Evolutionary conservation across 1,140 invertebrate genomes (phyloP).

Genomic region (Bombus breviceps): DNA sequence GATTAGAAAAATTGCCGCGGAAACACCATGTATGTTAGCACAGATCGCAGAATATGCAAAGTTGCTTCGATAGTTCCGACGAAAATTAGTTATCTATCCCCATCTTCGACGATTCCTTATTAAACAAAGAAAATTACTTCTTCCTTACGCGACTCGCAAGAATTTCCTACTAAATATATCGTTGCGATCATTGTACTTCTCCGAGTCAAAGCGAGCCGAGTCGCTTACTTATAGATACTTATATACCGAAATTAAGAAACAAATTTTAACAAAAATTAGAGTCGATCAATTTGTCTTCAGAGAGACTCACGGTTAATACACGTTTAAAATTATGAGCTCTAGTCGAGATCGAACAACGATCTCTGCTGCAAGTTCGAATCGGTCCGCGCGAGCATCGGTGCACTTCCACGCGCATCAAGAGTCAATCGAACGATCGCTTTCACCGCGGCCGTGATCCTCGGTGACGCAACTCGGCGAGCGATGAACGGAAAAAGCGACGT

Average conservation of each 20-base stretch:
- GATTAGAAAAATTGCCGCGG: background rate
- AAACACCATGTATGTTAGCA: background rate
- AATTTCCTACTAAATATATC: background rate
- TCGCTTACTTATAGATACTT: too few species aligned
- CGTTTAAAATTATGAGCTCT: too few species aligned
- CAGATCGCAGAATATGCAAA: too few species aligned
- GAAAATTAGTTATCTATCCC: background rate
- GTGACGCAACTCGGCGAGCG: conserved; percentile 26
- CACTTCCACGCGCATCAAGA: too few species aligned
- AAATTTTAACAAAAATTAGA: too few species aligned
- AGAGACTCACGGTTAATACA: background rate
- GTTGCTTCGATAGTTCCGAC: conserved; percentile 2
- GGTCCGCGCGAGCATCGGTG: background rate
- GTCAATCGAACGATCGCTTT: conserved; percentile 37
- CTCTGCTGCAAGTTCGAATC: background rate
- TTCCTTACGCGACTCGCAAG: background rate
- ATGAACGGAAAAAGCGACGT: conserved; percentile 47
- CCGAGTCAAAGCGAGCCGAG: too few species aligned
- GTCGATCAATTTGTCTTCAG: too few species aligned
- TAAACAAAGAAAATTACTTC: background rate
- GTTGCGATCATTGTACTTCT: too few species aligned
- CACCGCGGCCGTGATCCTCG: conserved; percentile 32
- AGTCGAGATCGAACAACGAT: too few species aligned
- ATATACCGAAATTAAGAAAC: too few species aligned
- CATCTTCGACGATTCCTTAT: background rate